phyloP scores from a whole-genome alignment of 2,797 vertebrate genomes.

The Tinamus major region DNA sequence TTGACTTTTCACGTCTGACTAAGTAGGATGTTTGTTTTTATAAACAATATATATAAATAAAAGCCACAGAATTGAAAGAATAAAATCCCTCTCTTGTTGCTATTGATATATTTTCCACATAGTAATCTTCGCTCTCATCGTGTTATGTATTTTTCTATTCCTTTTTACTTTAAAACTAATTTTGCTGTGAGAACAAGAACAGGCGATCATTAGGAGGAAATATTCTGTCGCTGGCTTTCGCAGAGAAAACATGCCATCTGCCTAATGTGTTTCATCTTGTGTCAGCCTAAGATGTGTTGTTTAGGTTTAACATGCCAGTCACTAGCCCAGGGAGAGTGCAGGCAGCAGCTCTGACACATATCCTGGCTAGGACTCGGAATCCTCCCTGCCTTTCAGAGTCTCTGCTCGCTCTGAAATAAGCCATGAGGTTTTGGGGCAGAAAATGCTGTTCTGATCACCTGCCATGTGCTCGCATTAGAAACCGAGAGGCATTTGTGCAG shows the following conservation, averaged over 20 bases:
- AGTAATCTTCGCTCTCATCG: constrained; percentile 36
- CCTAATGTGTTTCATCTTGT: constrained; percentile 64
- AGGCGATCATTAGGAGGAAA: constrained; percentile 48
- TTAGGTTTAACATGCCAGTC: constrained; percentile 57
- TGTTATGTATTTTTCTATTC: background rate
- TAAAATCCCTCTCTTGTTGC: background rate
- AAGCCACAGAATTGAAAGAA: constrained; percentile 29
- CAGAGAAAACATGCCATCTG: constrained; percentile 65
- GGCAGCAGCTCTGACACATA: background rate
- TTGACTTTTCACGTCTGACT: constrained; percentile 69
- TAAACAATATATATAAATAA: constrained; percentile 52
- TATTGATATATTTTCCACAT: constrained; percentile 36
- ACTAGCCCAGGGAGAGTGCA: constrained; percentile 28
- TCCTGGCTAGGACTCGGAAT: background rate
- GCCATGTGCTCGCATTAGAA: fast-evolving
- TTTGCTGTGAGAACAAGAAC: constrained; percentile 52
- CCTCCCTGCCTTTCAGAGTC: background rate
- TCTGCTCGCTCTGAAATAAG: background rate
- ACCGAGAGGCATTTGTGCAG: background rate
- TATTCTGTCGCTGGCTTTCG: background rate
- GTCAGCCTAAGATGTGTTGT: constrained; percentile 46
- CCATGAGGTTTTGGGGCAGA: background rate
- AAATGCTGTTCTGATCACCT: background rate
- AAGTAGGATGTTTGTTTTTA: constrained; percentile 63
- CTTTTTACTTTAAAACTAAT: constrained; percentile 62